Conservation (phyloP, 2,113 vertebrate species). For the Furnarius figulus region DNA sequence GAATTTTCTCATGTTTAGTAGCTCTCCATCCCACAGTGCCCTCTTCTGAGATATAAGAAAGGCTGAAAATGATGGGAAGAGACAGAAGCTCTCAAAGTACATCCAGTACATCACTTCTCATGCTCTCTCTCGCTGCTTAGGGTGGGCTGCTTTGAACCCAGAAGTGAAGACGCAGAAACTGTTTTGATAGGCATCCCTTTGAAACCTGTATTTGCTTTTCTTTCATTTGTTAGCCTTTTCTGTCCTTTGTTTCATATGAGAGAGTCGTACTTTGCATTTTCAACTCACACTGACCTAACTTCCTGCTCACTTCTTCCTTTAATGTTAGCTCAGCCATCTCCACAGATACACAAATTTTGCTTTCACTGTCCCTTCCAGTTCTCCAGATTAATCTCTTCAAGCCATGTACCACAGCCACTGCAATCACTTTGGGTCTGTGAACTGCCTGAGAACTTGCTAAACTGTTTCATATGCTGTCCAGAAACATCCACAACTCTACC, state of each 20-base stretch:
- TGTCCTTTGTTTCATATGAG: background rate
- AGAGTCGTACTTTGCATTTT: background rate
- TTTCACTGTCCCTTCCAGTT: background rate
- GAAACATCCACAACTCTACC: background rate
- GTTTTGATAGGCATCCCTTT: background rate
- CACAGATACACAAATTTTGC: background rate
- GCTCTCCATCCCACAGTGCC: slow-evolving; percentile 71
- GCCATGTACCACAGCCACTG: background rate
- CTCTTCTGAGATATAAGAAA: slow-evolving; percentile 69
- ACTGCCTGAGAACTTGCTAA: background rate
- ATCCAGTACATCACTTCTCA: background rate
- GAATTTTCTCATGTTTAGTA: slow-evolving; percentile 28
- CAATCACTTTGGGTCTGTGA: background rate
- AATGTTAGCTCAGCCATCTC: background rate
- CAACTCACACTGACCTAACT: background rate
- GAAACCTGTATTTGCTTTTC: background rate
- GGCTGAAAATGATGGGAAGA: background rate
- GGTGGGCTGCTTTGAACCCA: background rate
- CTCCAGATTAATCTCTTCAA: background rate
- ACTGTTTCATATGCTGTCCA: background rate
- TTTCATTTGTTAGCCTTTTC: background rate
- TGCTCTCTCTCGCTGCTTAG: background rate
- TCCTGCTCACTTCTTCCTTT: background rate
- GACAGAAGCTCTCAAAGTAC: background rate
- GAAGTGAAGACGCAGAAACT: background rate